Evolutionary conservation across 1,140 invertebrate species (phyloP), one percentile per base, ranked within the genome.

Genomic region (Drosophila seguyi): DNA sequence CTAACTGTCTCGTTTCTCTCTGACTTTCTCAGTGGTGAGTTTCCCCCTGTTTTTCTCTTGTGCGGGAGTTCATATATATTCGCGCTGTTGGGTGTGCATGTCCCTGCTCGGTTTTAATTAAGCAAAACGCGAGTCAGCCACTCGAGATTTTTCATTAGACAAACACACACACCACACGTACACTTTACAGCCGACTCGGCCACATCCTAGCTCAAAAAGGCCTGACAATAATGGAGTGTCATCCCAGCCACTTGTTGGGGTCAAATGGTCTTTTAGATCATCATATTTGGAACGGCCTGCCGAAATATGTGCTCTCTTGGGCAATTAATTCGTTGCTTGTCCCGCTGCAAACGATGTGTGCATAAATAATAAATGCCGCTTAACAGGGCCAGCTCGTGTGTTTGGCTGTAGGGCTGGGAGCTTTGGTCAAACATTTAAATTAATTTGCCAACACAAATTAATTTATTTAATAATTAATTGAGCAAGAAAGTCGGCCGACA

Each of bases 401-500:
- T 25, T 25, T 47, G 22, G 22, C 52, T 52, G 45, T 45, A 69
- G 45, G 79, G 77, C 68, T 67, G 25, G 22, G n/a, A 73, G 65
- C 44, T 50, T 52, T 78, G 75, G 50, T 61, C 80, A 67, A 72
- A 77, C 85, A 90, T 90, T 90, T 90, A 90, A 90, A 90, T 90
- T 90, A 90, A 90, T 90, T 90, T 90, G 71, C 81, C 75, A 78
- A 68, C 73, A 65, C 75, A 90, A 90, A 90, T 90, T 90, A 90
- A 90, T 90, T 90, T 85, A 90, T 90, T 90, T 79, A 90, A 90
- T 90, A 90, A 90, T 90, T 90, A 90, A 90, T 90, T 90, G 79
- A 78, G 71, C 85, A 90, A 90, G 85, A 86, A 90, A 90, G 63
- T 90, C 55, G 53, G 27, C 13, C 74, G 86, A 90, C 78, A 81